Base-by-base conservation (phyloP, 2,888 invertebrate genomes). In the Allolobophora icterica region DNA sequence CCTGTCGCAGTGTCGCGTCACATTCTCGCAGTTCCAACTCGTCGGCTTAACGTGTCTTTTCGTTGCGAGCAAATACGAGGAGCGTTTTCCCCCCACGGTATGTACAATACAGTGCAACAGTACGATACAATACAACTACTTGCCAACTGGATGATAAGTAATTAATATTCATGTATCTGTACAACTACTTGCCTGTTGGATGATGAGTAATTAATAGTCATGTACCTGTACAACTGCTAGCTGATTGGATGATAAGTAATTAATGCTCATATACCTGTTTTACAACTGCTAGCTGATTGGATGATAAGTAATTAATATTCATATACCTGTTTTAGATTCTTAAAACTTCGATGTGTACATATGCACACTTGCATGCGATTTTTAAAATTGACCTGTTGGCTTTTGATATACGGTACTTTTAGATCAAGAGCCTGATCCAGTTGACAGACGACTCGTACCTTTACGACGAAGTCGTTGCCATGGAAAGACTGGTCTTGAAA, bases 61-160 rank as follows among this genome's bases (percentile, higher is more conserved):
- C 38, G 33, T 90, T 11, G 84, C 90, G 19, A 87, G 87, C 87
- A 90, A 90, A 90, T 90, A 90, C 45, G 90, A 90, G 87, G 90
- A 90, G 40, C 34, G 90, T 11, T 90, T 42, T 84, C 90, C 90
- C 17, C 90, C 90, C 17, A 45, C 84, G 40, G 90, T 90, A 45
- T 40, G 45, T 52, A 17, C 30, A 42, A 13, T 42, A 42, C 42
- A 15, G 2, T 71, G n/a, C 30, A 30, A 58, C 5, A 11, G 3
- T 19, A 19, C 15, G 21, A n/a, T n/a, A n/a, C n/a, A n/a, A n/a
- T n/a, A n/a, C n/a, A n/a, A 52, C 52, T 24, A 24, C 21, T 52
- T 3, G 52, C 52, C 24, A n/a, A 71, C 3, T 71, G 71, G 71
- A 71, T 13, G n/a, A n/a, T n/a, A 13, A 71, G 71, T 13, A n/a